Evolutionary conservation across 2,797 vertebrate species (phyloP), one percentile per base, ranked within the genome.

Genomic region (Forpus xanthops): DNA sequence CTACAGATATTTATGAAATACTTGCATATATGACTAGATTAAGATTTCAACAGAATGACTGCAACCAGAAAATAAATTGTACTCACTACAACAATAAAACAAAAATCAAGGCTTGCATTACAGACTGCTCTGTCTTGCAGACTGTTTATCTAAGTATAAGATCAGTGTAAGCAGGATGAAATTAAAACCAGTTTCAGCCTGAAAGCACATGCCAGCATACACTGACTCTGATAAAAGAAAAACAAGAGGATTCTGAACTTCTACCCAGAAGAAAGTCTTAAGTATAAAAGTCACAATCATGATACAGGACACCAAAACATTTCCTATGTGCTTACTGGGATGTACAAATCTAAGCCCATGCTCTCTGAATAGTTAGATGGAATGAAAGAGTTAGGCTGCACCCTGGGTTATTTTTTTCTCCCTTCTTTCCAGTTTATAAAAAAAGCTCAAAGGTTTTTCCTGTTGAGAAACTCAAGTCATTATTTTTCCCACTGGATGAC

Each of bases 131-230:
- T 85, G 80, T 68, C 62, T 71, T 61, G n/a, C 33, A 30, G 58
- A 37, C 49, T 61, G 47, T 52, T 89, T 45, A 56, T 85, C 71
- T 52, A 79, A 78, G 42, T 80, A 31, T 58, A 75, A 88, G 47
- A 49, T 76, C 80, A 79, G 31, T 8, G 6, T 65, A 82, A 68
- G 44, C 2, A 86, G 35, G 31, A 42, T 86, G 61, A 91, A 94
- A 93, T 91, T 85, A 89, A 90, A 90, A 76, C 33, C 28, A 73
- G 44, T 87, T 95, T 89, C 86, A 89, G 55, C 64, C 73, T 88
- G 73, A 70, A 91, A 88, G 75, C 44, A 81, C 21, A 62, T 11
- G 20, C 8, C 50, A 82, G 37, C 16, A 28, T 4, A 82, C 30
- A 31, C 33, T 89, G 78, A 87, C 31, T 64, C 17, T 44, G 31